Evolutionary conservation across 2,797 vertebrate genomes (phyloP).

Genomic region (Chloroceryle amazona): DNA sequence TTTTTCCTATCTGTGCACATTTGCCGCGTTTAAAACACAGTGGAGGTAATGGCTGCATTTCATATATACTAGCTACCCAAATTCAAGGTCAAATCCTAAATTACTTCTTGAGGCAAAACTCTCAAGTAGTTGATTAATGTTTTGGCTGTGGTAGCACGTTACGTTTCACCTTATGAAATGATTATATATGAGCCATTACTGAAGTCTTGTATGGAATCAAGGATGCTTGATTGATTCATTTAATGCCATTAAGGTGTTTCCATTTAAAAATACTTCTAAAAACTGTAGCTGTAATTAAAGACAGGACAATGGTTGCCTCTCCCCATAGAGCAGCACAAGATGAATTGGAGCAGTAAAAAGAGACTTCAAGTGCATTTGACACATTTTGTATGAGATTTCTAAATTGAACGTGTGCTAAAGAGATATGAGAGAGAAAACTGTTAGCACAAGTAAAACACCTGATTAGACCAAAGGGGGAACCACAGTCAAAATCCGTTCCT

Average conservation of each 20-base stretch:
- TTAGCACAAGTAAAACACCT: background rate
- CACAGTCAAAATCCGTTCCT: background rate
- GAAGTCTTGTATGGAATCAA: background rate
- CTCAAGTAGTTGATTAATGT: slow-evolving; percentile 27
- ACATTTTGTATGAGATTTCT: background rate
- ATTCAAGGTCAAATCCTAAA: slow-evolving; percentile 58
- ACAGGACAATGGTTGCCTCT: background rate
- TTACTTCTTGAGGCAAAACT: slow-evolving; percentile 26
- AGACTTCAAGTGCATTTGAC: background rate
- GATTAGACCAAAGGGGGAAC: background rate
- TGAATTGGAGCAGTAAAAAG: background rate
- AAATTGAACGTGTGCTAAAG: background rate
- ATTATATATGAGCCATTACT: slow-evolving; percentile 9
- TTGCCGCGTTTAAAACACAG: background rate
- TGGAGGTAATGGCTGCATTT: background rate
- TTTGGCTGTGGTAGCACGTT: slow-evolving; percentile 1
- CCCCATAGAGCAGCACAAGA: background rate
- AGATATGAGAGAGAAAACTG: background rate
- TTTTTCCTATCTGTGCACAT: slow-evolving; percentile 31
- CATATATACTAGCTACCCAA: background rate
- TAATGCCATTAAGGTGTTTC: slow-evolving; percentile 20
- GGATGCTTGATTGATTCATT: slow-evolving; percentile 1
- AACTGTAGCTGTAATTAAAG: slow-evolving; percentile 2
- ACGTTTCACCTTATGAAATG: background rate
- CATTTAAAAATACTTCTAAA: slow-evolving; percentile 21